Evolutionary conservation across 1,140 invertebrate species (phyloP).

Genomic region (Kradibia gibbosae): DNA sequence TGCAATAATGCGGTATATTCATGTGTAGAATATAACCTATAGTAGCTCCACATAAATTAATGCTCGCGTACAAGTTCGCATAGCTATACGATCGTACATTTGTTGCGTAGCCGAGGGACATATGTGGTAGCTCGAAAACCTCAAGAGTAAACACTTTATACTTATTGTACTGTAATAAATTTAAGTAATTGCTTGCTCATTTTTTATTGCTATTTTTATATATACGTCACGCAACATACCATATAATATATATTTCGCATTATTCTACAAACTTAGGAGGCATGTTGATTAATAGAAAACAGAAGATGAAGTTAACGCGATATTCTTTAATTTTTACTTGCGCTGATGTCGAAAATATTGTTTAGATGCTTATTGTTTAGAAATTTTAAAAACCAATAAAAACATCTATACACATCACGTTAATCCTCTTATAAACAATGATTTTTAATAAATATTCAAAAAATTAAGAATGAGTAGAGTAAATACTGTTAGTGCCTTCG

Average conservation of each 20-base stretch:
- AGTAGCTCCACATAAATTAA: neutral
- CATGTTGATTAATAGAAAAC: neutral
- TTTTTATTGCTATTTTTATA: slow-evolving; percentile 1
- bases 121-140: neutral
- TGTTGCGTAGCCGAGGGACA: neutral
- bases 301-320: neutral
- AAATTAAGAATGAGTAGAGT: too few relatives aligned
- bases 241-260: slow-evolving; percentile 5
- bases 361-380: neutral
- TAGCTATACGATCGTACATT: neutral
- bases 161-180: slow-evolving; percentile 19
- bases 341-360: neutral
- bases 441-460: too few relatives aligned
- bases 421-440: too few relatives aligned
- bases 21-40: neutral
- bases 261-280: neutral
- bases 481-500: too few relatives aligned
- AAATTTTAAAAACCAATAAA: neutral
- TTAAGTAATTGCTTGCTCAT: slow-evolving; percentile 15
- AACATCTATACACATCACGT: too few relatives aligned
- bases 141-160: slow-evolving; percentile 4
- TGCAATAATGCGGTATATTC: neutral
- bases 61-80: neutral
- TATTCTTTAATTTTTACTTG: neutral
- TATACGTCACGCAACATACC: neutral